Evolutionary conservation across 1,140 invertebrate species (phyloP), one percentile per base, ranked within the genome.

Genomic region (Brachystomella parvula): DNA sequence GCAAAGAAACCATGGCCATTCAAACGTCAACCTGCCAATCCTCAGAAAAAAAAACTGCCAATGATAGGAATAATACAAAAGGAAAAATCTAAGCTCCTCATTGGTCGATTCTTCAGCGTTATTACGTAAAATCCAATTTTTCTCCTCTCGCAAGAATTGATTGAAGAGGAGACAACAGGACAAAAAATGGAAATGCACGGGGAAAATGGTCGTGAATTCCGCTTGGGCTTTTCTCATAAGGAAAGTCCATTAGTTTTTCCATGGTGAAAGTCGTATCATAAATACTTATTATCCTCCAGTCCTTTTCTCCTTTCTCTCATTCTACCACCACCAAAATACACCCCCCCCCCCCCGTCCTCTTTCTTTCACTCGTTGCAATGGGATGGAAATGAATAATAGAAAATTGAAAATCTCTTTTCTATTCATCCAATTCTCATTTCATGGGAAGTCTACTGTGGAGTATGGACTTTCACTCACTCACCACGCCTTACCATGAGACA

Each of bases 361-460:
- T 17, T 30, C 6, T 28, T 30, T 30, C 3, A 6, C 15, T 28
- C 57, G 3, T 30, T 3, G 31, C 49, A 53, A 53, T 53, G 49
- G 49, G 49, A 53, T 53, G 49, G 49, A 53, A 53, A 53, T 53
- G 49, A 53, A 53, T 53, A 53, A 53, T 53, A 53, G 49, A 53
- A 53, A 53, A 53, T 53, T 53, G 49, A 53, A 53, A 53, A 17
- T 24, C 24, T 24, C 35, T 39, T 39, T 39, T 39, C 35, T 53
- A 15, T 53, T 26, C 49, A 53, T 53, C 49, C 49, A 53, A 53
- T 53, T 53, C 49, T 53, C 49, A 53, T 53, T 53, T 53, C 35
- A 39, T 19, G 35, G 19, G 35, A 19, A 39, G 35, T 9, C 6
- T 9, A 24, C 12, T 6, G 21, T 15, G 6, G 49, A 53, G 49